Base-by-base conservation (phyloP, 2,113 vertebrate genomes). In the Hippocampus abdominalis region DNA sequence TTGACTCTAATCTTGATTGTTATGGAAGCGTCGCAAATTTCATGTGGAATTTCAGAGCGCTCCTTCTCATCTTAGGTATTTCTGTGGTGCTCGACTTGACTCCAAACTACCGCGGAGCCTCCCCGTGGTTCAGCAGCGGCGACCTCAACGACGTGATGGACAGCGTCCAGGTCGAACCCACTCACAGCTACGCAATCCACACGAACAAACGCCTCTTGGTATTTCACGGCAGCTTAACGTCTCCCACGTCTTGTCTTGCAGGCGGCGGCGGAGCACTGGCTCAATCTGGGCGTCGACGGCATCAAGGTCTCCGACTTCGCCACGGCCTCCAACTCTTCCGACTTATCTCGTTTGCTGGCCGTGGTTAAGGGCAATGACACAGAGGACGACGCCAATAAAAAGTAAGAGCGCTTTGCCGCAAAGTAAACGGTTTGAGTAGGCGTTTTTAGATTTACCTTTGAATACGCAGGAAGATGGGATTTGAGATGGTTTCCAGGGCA, bases 31-130 rank as follows among this genome's bases (percentile, higher is more conserved):
- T 60, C 11, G 4, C 57, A 1, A 32, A 32, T 49, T 32, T 1
- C 10, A 21, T 21, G 8, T 49, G 27, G 27, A 48, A 36, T 12
- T 36, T 39, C 2, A 54, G 10, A n/a, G 18, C 12, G 1, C 40
- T 62, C 8, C 6, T 46, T 67, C 71, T 60, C 16, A 29, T 70
- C 5, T 64, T 10, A 96, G 95, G 93, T 21, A 90, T 96, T 64
- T 91, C 86, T 69, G 88, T 96, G 66, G 82, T 96, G 68, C 80
- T 96, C 71, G 94, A 96, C 61, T 76, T 96, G 74, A 96, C 94
- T 59, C 95, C 95, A 40, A 94, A 95, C 87, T 94, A 94, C 49
- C 0, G 0, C 0, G 84, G 91, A 32, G 0, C 12, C 5, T 2
- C 27, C 36, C 4, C 48, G 0, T 96, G 94, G 94, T 95, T 95